phyloP scores from a whole-genome alignment of 2,888 invertebrate genomes.

The Pterostichus madidus region DNA sequence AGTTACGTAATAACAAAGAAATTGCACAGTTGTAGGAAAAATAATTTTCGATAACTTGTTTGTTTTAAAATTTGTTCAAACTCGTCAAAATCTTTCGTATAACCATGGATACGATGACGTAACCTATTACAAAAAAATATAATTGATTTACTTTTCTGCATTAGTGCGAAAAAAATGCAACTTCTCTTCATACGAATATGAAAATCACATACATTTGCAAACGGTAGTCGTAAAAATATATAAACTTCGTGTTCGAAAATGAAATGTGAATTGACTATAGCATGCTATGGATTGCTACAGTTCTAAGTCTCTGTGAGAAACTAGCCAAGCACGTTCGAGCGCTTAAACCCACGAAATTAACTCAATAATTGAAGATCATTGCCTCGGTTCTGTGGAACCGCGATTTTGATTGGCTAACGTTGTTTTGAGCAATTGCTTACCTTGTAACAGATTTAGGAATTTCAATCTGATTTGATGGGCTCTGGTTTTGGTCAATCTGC shows the following conservation, averaged over 20 bases:
- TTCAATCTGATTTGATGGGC: slow-evolving; percentile 41
- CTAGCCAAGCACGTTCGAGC: slow-evolving; percentile 20
- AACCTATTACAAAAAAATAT: too few relatives aligned
- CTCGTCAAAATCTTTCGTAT: too few relatives aligned
- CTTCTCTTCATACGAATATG: too few relatives aligned
- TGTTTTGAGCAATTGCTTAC: slow-evolving; percentile 42
- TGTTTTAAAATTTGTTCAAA: too few relatives aligned
- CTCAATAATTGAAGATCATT: slow-evolving; percentile 56
- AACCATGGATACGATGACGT: too few relatives aligned
- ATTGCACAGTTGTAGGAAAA: too few relatives aligned
- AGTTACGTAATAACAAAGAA: too few relatives aligned
- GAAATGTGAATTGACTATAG: slow-evolving; percentile 1
- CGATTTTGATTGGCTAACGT: slow-evolving; percentile 50
- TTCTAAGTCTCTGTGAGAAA: slow-evolving; percentile 49
- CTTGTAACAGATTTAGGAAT: slow-evolving; percentile 54
- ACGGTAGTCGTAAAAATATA: too few relatives aligned
- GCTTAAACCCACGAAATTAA: slow-evolving; percentile 55
- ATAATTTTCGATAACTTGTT: too few relatives aligned
- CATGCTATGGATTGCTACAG: slow-evolving; percentile 35
- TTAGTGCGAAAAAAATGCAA: too few relatives aligned
- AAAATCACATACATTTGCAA: too few relatives aligned
- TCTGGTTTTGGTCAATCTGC: slow-evolving; percentile 37
- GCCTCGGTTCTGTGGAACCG: neutral
- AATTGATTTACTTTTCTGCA: too few relatives aligned
- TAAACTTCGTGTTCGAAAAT: neutral